Conservation (phyloP, 2,113 vertebrate genomes). For the Tychaedon coryphoeus region DNA sequence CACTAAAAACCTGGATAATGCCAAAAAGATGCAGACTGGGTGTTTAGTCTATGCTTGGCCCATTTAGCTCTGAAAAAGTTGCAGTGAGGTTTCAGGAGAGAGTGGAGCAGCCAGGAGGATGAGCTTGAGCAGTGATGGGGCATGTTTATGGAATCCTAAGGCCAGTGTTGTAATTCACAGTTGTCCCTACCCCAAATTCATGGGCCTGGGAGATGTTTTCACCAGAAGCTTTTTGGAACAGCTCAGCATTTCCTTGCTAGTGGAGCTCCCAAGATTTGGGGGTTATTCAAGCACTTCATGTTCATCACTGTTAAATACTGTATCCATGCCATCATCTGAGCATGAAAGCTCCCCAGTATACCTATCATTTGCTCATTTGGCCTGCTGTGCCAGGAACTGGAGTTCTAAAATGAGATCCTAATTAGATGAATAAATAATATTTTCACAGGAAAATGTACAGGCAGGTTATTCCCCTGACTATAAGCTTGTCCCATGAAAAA, state of each 20-base stretch:
- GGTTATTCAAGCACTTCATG: not conserved
- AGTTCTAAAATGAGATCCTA: not conserved
- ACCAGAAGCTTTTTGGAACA: not conserved
- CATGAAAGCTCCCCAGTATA: not conserved
- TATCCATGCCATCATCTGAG: not conserved
- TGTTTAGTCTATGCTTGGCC: not conserved
- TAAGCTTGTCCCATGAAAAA: not conserved
- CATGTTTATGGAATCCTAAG: not conserved
- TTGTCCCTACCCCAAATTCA: not conserved
- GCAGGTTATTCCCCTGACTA: not conserved
- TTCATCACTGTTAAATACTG: not conserved
- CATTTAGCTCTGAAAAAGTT: not conserved
- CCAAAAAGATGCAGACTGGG: not conserved
- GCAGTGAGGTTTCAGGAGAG: not conserved
- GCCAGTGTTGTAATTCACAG: not conserved
- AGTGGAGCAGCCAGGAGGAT: accelerated
- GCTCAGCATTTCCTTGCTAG: not conserved
- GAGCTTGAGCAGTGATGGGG: not conserved
- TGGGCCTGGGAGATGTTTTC: not conserved
- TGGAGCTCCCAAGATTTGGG: not conserved
- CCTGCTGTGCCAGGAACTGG: not conserved
- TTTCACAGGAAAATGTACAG: not conserved
- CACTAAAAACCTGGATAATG: not conserved
- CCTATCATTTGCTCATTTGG: not conserved
- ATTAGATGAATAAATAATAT: not conserved